These are phyloP conservation scores for Labia minor DNA, from an alignment of 2,888 invertebrate species.

Conservation along the genomic window DNA sequence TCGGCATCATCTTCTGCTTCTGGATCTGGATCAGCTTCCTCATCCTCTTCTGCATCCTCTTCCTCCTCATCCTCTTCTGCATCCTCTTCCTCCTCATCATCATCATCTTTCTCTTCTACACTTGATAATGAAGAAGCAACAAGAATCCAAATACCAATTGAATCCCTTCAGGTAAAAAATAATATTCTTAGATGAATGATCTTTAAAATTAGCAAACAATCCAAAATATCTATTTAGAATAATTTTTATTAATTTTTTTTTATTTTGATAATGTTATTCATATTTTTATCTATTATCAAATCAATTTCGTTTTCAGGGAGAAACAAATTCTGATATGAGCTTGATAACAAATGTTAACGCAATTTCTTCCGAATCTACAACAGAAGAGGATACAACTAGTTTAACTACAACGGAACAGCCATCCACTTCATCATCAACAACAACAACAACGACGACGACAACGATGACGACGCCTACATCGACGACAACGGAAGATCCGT, in stretches of 20 bases:
- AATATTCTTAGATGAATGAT: too few species aligned
- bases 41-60: background rate
- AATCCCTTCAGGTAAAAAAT: background rate
- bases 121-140: background rate
- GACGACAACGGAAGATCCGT: constrained; percentile 34
- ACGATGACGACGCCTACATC: constrained; percentile 28
- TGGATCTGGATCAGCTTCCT: background rate
- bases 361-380: too few species aligned
- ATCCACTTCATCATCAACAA: constrained; percentile 16
- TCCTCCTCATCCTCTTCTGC: background rate
- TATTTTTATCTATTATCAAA: too few species aligned
- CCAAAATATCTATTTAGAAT: too few species aligned
- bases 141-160: background rate
- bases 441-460: constrained; percentile 23
- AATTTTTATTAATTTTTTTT: too few species aligned
- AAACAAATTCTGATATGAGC: too few species aligned
- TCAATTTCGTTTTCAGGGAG: too few species aligned
- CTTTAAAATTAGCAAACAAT: too few species aligned
- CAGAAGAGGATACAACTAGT: too few species aligned
- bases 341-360: too few species aligned
- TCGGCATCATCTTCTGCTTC: background rate
- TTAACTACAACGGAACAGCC: too few species aligned
- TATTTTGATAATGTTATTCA: too few species aligned
- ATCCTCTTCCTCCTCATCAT: background rate
- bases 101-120: background rate